phyloP scores from a whole-genome alignment of 2,113 vertebrate genomes.

The Marmota flaviventris region DNA sequence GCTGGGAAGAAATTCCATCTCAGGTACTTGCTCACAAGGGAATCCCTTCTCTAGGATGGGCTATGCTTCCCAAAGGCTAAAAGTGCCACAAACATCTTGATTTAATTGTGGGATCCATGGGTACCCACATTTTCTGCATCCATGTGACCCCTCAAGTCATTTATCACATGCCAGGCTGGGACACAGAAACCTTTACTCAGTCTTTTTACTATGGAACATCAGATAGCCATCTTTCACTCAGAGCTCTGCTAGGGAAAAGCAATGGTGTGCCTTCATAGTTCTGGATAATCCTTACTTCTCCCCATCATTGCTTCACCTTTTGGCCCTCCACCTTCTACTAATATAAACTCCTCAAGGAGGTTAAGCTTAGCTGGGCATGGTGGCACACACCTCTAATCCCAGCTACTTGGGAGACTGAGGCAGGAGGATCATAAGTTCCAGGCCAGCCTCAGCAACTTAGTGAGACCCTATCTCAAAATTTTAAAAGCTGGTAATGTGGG shows the following conservation, averaged over 20 bases:
- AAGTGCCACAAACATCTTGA: background rate
- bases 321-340: background rate
- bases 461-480: no score
- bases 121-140: background rate
- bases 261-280: background rate
- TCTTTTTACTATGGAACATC: background rate
- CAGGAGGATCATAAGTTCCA: no score
- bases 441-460: no score
- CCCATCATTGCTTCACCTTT: background rate
- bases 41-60: background rate
- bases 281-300: background rate
- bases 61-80: background rate
- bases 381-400: no score
- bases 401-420: no score
- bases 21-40: background rate
- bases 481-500: no score
- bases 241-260: background rate
- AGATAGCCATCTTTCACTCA: background rate
- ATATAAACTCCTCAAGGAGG: background rate
- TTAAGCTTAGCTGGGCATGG: no score
- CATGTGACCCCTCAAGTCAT: background rate
- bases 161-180: background rate
- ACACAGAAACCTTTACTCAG: background rate
- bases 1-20: background rate
- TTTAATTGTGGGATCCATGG: background rate